Evolutionary conservation across 2,888 invertebrate genomes (phyloP), one percentile per base, ranked within the genome.

Genomic region (Pocota personata): DNA sequence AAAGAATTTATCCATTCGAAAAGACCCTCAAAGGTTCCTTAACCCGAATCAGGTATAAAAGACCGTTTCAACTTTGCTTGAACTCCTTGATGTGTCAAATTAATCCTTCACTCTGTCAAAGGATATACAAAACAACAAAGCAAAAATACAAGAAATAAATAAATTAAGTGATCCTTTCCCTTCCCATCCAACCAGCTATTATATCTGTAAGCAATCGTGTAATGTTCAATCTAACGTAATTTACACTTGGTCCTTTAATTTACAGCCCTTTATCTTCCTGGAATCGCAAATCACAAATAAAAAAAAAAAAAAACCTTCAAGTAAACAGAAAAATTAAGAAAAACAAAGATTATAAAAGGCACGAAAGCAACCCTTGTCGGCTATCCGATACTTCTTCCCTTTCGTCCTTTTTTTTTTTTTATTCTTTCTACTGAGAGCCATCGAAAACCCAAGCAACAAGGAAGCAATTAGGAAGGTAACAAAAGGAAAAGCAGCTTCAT

Each of bases 401-500:
- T 55, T 69, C 35, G 46, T 35, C 24, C 46, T 24, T 46, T 35
- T 50, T n/a, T n/a, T 57, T 1, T 52, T 37, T 3, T 30, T 27
- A 3, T 16, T 43, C 14, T 48, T 40, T 24, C 50, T 27, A 5
- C n/a, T n/a, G n/a, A n/a, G n/a, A 21, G 21, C 48, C 21, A 43
- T 43, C 43, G 24, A 69, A 71, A 57, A 71, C 35, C 62, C 40
- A 37, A 58, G 67, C 58, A 58, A 67, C 67, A 67, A 77, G 77
- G 67, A 77, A 77, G 50, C 69, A 77, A 77, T 77, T 77, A 77
- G 50, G 40, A 69, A 50, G 66, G 77, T 77, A 69, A 77, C 67
- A 60, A 77, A 67, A 32, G 50, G 60, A 77, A 69, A 52, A 77
- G 52, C 58, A 77, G 77, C 77, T 77, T 77, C 77, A 77, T 77